Base-by-base conservation (phyloP, 1,140 invertebrate species). In the Rhagoletis pomonella region DNA sequence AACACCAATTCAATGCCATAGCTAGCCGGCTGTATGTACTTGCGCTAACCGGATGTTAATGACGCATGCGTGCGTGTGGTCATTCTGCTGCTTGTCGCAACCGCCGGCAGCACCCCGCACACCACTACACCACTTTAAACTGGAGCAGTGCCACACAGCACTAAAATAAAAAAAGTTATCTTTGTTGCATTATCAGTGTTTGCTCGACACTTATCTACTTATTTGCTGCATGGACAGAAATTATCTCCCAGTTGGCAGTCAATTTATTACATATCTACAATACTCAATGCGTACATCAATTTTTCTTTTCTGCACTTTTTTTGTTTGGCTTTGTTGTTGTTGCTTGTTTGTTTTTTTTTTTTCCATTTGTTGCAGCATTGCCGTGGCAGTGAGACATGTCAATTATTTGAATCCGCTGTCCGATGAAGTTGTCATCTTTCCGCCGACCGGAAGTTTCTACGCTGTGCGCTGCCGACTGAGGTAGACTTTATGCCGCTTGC, bases 51-150 rank as follows among this genome's bases (percentile, higher is more conserved):
- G 69, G 69, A 73, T 73, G 69, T 50, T 5, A 44, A 47, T 50
- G 69, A 50, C 42, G 69, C 44, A 73, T 73, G 69, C 69, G 69
- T 73, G 69, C 69, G 69, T 73, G 69, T 73, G 42, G 69, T 73
- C 69, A 7, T 44, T 14, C 5, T 17, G 4, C 69, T 17, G 44
- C 14, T 17, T 4, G 69, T 39, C 5, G 42, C 10, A 29, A 29
- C 4, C 42, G 6, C 5, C 67, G 67, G 1, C 9, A 44, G 67
- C n/a, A 42, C 29, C 5, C n/a, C 1, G 7, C 12, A 42, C 65
- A 44, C 6, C 65, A 14, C 0, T 12, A 10, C 19, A 3, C 39
- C 65, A 10, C 65, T 69, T 69, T 69, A 69, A 69, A 69, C 10
- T 73, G 69, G 69, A 73, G 44, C 69, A 73, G 14, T 73, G 42